These are phyloP conservation scores for Tetraodon nigroviridis DNA, from an alignment of 2,113 vertebrate species.

Conservation along the genomic window DNA sequence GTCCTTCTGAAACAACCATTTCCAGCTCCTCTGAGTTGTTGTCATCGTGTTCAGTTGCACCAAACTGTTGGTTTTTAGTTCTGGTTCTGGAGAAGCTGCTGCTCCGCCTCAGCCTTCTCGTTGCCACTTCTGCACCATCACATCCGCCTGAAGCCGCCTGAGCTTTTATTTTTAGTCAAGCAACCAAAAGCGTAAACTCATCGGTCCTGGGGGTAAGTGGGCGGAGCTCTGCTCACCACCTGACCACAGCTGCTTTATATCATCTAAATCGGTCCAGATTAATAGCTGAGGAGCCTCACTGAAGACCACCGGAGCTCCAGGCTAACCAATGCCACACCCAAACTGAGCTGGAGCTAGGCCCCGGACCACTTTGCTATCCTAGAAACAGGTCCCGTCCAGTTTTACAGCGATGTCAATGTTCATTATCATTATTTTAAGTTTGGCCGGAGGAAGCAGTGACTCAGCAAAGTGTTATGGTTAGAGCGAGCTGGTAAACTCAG, in stretches of 20 bases:
- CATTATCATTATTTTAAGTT: no score
- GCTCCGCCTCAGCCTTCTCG: not conserved
- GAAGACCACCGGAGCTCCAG: constrained; percentile 25
- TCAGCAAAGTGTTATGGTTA: no score
- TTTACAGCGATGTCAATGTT: not conserved
- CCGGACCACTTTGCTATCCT: constrained; percentile 14
- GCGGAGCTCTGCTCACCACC: constrained; percentile 21
- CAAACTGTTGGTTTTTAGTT: no score
- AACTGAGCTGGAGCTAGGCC: constrained; percentile 20
- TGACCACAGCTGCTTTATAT: constrained; percentile 48
- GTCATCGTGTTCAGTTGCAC: no score
- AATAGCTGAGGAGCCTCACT: constrained; percentile 49
- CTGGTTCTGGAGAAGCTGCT: not conserved
- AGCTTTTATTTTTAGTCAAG: constrained; percentile 60
- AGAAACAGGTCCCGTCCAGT: constrained; percentile 19
- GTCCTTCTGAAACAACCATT: no score
- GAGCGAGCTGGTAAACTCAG: no score
- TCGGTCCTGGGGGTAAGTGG: constrained; percentile 15
- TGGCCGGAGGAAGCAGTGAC: no score
- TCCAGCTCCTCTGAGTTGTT: not conserved
- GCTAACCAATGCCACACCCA: constrained; percentile 41
- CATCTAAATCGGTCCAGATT: constrained; percentile 51
- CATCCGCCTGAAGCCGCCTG: constrained; percentile 39
- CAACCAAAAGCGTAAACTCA: constrained; percentile 35
- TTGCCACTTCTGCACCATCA: constrained; percentile 15